Conservation (phyloP, 1,140 invertebrate species). For the Drosophila subobscura region DNA sequence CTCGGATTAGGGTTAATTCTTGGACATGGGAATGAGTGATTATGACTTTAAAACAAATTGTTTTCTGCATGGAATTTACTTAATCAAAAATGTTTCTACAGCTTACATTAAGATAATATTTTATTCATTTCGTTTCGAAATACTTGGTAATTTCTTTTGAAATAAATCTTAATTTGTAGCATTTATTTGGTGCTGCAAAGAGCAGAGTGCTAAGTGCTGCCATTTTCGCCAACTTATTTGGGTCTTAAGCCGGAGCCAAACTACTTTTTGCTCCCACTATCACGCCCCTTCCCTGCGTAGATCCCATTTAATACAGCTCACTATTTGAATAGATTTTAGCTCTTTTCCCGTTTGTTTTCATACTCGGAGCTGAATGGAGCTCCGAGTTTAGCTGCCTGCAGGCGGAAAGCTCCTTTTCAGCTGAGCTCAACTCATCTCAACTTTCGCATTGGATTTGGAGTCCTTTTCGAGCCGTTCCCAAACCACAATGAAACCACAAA, state of each 20-base stretch:
- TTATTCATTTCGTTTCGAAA: too few species aligned
- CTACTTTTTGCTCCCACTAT: too few species aligned
- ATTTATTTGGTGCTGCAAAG: too few species aligned
- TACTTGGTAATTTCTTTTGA: too few species aligned
- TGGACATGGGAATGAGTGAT: not conserved
- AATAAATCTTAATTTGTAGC: too few species aligned
- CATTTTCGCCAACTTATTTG: too few species aligned
- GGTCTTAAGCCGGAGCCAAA: too few species aligned
- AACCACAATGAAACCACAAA: conserved; percentile 32
- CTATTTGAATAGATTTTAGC: conserved; percentile 45
- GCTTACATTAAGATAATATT: too few species aligned
- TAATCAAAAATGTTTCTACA: too few species aligned
- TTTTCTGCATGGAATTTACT: not conserved
- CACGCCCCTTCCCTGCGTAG: too few species aligned
- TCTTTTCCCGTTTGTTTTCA: conserved; percentile 28
- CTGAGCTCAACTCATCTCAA: conserved; percentile 12
- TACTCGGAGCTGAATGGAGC: conserved; percentile 33
- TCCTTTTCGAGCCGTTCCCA: conserved; percentile 22
- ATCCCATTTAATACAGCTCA: conserved; percentile 4
- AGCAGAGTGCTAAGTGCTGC: too few species aligned
- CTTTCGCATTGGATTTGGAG: conserved; percentile 6
- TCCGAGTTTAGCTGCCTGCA: conserved; percentile 6
- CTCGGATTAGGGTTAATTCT: not conserved
- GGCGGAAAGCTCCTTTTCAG: conserved; percentile 41
- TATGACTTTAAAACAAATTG: not conserved